Base-by-base conservation (phyloP, 2,888 invertebrate genomes). In the Chymomyza caudatula region DNA sequence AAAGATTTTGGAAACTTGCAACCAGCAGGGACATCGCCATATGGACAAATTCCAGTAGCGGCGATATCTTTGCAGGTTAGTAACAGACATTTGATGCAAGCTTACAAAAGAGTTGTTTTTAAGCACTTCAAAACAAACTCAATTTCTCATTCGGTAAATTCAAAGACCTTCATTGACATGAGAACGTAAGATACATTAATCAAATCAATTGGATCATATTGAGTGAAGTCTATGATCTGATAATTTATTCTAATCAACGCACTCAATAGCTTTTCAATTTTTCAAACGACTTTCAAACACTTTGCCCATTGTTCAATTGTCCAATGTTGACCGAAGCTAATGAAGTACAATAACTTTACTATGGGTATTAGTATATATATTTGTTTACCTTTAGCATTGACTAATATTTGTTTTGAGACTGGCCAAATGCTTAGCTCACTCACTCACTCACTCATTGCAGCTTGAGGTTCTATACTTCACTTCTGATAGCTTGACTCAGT, bases 381-480 rank as follows among this genome's bases (percentile, higher is more conserved):
- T 37, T 65, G 23, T 65, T 59, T 65, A 42, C 61, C 52, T 29
- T 52, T 11, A 44, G 52, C 20, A 53, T 60, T 71, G 65, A 78
- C 63, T 61, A 67, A 75, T 60, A 51, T 23, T 29, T 29, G 51
- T 22, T 22, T 22, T 11, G 19, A 13, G 4, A 20, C 19, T 51
- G 51, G 51, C 20, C 8, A 25, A 43, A 19, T 23, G 25, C 15
- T 60, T 55, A 54, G 52, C 47, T 58, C 58, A 65, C 57, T 20
- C 54, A 13, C 13, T 23, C 22, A 20, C 5, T 6, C 4, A 53
- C 19, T 52, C 53, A 13, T 4, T 1, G 25, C 42, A 43, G 60
- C 37, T 53, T 3, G 43, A 53, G 20, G 49, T 37, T 37, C 29
- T 37, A 11, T 64, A n/a, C 49, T 64, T 23, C 37, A 37, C 13